Percentiles rank a stretch among this genome's conserved stretches.
Evolutionary conservation across 1,140 invertebrate genomes (phyloP).

Genomic region (Wasmannia auropunctata): DNA sequence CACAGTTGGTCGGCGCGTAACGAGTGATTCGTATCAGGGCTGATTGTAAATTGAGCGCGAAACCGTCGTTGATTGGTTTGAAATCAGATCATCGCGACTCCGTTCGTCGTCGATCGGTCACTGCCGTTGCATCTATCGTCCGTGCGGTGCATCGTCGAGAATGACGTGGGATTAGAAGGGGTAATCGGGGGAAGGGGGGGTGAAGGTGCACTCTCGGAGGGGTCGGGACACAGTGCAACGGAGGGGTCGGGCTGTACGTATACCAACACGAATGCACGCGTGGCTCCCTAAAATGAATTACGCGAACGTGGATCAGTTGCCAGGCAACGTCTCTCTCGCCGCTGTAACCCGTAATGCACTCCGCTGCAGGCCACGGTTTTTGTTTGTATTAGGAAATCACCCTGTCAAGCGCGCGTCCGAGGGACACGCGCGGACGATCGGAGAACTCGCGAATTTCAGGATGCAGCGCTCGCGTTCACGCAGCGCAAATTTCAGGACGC

Average conservation of each 20-base stretch:
- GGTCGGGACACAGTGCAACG: conserved; percentile 36
- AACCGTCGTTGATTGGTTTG: conserved; percentile 84
- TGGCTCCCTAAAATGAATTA: conserved; percentile 76
- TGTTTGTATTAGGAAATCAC: conserved; percentile 72
- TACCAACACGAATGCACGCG: conserved; percentile 39
- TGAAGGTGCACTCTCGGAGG: conserved; percentile 60
- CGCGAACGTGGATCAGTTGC: conserved; percentile 72
- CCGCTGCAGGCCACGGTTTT: conserved; percentile 60
- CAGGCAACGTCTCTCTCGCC: conserved; percentile 66
- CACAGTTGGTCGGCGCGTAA: conserved; percentile 61
- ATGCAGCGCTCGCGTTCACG: conserved; percentile 33
- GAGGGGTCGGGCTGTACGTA: conserved; percentile 49
- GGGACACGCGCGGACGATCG: neutral
- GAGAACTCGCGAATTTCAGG: conserved; percentile 56
- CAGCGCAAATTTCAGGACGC: conserved; percentile 35
- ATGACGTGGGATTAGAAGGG: conserved; percentile 44
- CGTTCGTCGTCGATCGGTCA: conserved; percentile 73
- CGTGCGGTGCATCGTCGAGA: conserved; percentile 62
- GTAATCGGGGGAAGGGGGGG: neutral
- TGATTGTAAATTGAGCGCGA: conserved; percentile 85
- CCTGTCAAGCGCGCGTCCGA: conserved; percentile 52
- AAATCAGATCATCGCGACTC: conserved; percentile 82
- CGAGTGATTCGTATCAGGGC: conserved; percentile 76
- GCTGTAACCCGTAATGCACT: conserved; percentile 62
- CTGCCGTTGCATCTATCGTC: conserved; percentile 71